Evolutionary conservation across 2,797 vertebrate species (phyloP).

Genomic region (Setipinna tenuifilis): DNA sequence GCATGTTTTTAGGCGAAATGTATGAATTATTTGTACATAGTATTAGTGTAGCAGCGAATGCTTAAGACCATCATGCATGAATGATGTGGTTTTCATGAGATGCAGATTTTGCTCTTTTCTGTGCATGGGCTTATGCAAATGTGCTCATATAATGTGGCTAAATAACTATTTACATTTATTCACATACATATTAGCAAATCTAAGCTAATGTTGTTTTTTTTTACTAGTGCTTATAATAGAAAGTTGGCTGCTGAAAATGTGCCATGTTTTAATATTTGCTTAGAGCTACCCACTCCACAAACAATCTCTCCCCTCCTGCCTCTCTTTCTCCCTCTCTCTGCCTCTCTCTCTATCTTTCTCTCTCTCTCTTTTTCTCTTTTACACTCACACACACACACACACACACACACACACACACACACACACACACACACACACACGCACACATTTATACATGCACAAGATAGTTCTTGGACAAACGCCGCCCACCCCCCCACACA

Average conservation of each 20-base stretch:
- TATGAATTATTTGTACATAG: background rate
- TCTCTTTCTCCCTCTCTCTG: background rate
- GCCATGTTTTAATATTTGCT: slow-evolving; percentile 5
- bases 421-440: slow-evolving; percentile 1
- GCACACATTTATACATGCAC: background rate
- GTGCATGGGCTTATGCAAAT: background rate
- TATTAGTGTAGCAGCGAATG: background rate
- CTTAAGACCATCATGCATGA: background rate
- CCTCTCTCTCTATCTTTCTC: background rate
- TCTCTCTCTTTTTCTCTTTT: background rate
- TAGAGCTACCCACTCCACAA: background rate
- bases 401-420: slow-evolving; percentile 5
- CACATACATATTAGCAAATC: background rate
- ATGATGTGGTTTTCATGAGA: background rate
- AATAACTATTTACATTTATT: background rate
- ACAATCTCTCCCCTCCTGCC: background rate
- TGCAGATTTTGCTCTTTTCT: background rate
- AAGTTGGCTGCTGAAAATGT: background rate
- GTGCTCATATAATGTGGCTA: background rate
- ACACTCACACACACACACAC: background rate
- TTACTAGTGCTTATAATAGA: background rate
- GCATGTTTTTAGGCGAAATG: background rate
- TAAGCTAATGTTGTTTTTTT: background rate
- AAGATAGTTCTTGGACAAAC: background rate
- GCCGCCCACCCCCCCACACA: background rate